Evolutionary conservation across 2,888 invertebrate genomes (phyloP).

Genomic region (Leucoptera coffeella): DNA sequence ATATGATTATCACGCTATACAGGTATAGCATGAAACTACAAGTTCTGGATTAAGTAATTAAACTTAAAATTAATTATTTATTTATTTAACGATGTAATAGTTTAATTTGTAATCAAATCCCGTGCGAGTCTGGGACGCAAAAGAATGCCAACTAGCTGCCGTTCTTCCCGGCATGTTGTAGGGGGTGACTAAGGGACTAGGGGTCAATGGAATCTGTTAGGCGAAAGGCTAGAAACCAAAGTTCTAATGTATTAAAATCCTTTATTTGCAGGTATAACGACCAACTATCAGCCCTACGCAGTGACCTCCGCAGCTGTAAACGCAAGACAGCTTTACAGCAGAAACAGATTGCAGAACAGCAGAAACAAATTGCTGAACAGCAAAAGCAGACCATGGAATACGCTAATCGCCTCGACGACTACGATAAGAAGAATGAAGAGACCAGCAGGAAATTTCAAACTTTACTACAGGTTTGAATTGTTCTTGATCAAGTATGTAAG

Average conservation of each 20-base stretch:
- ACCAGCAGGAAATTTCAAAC: slow-evolving; percentile 85
- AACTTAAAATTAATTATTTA: too few relatives aligned
- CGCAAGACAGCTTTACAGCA: slow-evolving; percentile 80
- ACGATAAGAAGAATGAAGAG: slow-evolving; percentile 87
- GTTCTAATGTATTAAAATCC: background rate
- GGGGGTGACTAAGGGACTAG: too few relatives aligned
- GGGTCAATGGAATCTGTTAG: too few relatives aligned
- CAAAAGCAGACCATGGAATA: slow-evolving; percentile 74
- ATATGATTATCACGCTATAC: too few relatives aligned
- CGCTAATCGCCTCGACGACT: slow-evolving; percentile 79
- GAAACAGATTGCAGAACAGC: slow-evolving; percentile 74
- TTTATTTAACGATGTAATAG: too few relatives aligned
- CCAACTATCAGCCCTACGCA: slow-evolving; percentile 70
- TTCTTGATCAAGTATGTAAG: background rate
- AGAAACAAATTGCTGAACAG: slow-evolving; percentile 65
- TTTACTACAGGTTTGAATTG: slow-evolving; percentile 60
- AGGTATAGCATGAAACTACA: too few relatives aligned
- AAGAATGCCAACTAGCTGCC: too few relatives aligned
- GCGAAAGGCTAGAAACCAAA: too few relatives aligned
- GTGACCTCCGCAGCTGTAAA: slow-evolving; percentile 74
- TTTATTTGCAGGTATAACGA: slow-evolving; percentile 64
- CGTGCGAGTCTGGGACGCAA: too few relatives aligned
- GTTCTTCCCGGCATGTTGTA: too few relatives aligned
- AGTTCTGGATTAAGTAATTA: too few relatives aligned
- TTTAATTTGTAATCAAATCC: too few relatives aligned